Conservation (phyloP, 2,797 vertebrate genomes). For the Mus caroli region DNA sequence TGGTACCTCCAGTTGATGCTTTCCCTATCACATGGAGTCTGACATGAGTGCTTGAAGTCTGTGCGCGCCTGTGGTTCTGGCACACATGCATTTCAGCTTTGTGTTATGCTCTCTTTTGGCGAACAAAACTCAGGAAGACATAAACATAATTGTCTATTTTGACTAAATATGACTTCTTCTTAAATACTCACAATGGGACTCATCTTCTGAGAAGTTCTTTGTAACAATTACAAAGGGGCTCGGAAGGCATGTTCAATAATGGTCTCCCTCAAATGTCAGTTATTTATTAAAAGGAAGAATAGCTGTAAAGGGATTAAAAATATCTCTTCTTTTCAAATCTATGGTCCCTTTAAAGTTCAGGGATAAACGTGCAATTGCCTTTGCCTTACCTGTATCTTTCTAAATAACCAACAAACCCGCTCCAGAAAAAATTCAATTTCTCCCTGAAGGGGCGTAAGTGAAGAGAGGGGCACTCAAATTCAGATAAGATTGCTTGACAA, state of each 20-base stretch:
- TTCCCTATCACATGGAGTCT: neutral
- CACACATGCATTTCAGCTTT: conserved; percentile 42
- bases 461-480: conserved; percentile 76
- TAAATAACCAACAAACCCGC: conserved; percentile 72
- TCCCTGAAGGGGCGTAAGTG: conserved; percentile 76
- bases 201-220: conserved; percentile 53
- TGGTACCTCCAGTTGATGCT: neutral
- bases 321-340: conserved; percentile 80
- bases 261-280: conserved; percentile 76
- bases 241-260: conserved; percentile 77
- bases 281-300: conserved; percentile 74
- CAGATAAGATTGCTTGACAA: conserved; percentile 78
- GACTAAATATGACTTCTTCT: conserved; percentile 68
- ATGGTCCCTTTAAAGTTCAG: conserved; percentile 79
- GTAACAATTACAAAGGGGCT: conserved; percentile 62
- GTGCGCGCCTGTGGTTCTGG: neutral
- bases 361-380: conserved; percentile 75
- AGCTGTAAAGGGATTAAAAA: conserved; percentile 69
- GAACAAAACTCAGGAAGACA: conserved; percentile 68
- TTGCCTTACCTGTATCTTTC: conserved; percentile 69
- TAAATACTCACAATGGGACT: conserved; percentile 72
- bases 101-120: conserved; percentile 48
- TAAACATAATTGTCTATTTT: conserved; percentile 65
- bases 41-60: neutral
- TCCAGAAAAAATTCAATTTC: conserved; percentile 80